Conservation (phyloP, 2,888 invertebrate species). For the Harpalus rufipes region DNA sequence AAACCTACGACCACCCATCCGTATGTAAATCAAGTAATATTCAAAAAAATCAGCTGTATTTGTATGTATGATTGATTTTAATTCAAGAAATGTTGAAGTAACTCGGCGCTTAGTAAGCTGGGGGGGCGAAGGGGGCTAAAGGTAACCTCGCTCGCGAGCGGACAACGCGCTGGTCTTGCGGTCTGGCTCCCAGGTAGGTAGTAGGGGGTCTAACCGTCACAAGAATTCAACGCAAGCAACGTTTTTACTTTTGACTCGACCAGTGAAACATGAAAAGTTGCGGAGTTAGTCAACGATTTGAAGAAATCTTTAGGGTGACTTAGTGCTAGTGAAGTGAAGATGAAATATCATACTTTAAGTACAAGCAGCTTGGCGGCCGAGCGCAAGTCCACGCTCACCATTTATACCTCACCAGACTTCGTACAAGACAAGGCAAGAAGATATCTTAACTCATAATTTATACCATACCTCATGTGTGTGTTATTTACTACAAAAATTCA, state of each 20-base stretch:
- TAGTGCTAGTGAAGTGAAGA: conserved; percentile 65
- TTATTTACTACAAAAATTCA: not conserved
- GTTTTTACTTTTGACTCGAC: conserved; percentile 50
- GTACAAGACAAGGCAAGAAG: conserved; percentile 72
- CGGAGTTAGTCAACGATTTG: not conserved
- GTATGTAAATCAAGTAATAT: not conserved
- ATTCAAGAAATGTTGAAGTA: conserved; percentile 7
- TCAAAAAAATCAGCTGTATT: conserved; percentile 2
- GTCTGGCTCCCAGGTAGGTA: conserved; percentile 2
- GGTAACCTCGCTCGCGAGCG: conserved; percentile 7
- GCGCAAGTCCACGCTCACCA: conserved; percentile 83
- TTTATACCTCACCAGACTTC: conserved; percentile 81
- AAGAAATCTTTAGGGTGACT: not conserved
- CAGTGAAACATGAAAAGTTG: conserved; percentile 19
- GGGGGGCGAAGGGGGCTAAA: not conserved
- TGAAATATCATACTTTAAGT: conserved; percentile 84
- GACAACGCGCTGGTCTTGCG: not conserved
- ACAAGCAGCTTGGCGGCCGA: conserved; percentile 84
- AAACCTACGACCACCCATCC: conserved; percentile 21
- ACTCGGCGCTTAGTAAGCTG: not conserved
- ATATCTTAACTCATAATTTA: conserved; percentile 72
- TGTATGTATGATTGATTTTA: conserved; percentile 17
- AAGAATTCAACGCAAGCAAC: conserved; percentile 42
- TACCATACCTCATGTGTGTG: not conserved
- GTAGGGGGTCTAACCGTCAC: conserved; percentile 50